phyloP scores from a whole-genome alignment of 2,113 vertebrate species.

The Fukomys damarensis region DNA sequence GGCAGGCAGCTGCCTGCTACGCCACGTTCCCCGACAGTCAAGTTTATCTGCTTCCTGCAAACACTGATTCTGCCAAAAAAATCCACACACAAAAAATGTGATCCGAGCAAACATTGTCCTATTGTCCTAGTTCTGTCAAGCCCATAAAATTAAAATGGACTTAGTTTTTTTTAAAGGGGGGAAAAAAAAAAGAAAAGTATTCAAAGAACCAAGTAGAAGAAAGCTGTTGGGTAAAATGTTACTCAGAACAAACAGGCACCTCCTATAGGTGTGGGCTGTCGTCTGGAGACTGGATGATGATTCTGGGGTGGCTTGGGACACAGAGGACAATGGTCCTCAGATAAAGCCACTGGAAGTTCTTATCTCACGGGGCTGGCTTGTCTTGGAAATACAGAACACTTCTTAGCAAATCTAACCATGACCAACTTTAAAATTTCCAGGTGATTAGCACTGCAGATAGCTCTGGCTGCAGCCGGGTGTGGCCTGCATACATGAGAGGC shows the following conservation, averaged over 20 bases:
- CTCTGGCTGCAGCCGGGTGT: background rate
- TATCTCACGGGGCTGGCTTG: background rate
- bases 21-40: conserved; percentile 80
- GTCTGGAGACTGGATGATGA: background rate
- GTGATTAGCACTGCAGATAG: background rate
- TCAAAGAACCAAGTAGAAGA: conserved; percentile 22
- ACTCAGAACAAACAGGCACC: background rate
- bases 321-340: background rate
- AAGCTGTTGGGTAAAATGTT: conserved; percentile 25
- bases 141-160: conserved; percentile 82
- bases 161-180: conserved; percentile 76
- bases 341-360: conserved; percentile 14
- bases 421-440: background rate
- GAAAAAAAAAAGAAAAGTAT: conserved; percentile 38
- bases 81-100: conserved; percentile 74
- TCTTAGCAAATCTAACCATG: conserved; percentile 58
- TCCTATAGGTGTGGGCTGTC: background rate
- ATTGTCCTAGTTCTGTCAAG: conserved; percentile 85
- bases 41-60: conserved; percentile 89
- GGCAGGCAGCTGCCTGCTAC: conserved; percentile 85
- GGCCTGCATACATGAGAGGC: background rate
- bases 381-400: background rate
- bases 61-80: conserved; percentile 86
- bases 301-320: conserved; percentile 13
- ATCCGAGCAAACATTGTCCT: conserved; percentile 84